These are phyloP conservation scores for Lithophane semibrunnea DNA, from an alignment of 2,888 invertebrate species.

Conservation along the genomic window DNA sequence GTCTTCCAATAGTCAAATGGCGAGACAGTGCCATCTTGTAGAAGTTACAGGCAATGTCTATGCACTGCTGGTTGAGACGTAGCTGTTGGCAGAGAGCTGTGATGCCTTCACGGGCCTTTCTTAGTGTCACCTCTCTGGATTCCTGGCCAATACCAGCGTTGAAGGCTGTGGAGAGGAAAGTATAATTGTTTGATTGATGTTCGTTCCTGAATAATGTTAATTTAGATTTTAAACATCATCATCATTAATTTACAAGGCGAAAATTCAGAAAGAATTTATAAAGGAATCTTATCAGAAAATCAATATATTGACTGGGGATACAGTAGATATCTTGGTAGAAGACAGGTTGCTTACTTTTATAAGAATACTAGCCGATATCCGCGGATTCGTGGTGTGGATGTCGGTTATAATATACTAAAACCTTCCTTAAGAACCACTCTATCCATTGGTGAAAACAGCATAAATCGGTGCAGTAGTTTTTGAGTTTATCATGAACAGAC, in stretches of 20 bases:
- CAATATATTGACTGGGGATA: background rate
- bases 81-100: conserved; percentile 96
- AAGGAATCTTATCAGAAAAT: background rate
- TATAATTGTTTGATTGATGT: background rate
- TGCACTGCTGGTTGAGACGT: conserved; percentile 96
- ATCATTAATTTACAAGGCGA: background rate
- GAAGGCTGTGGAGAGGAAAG: conserved; percentile 90
- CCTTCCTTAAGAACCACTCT: no score
- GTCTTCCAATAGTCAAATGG: conserved; percentile 97
- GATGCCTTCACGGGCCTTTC: conserved; percentile 96
- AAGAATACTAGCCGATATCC: no score
- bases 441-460: no score
- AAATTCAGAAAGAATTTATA: background rate
- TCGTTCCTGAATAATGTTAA: background rate
- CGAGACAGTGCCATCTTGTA: conserved; percentile 97
- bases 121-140: conserved; percentile 97
- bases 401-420: no score
- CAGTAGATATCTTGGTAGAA: background rate
- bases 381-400: no score
- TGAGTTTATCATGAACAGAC: no score
- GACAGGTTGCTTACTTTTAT: background rate
- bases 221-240: background rate
- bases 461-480: no score
- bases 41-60: conserved; percentile 98
- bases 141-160: conserved; percentile 96